Evolutionary conservation across 2,888 invertebrate species (phyloP).

Genomic region (Drosophila nr. fundita): DNA sequence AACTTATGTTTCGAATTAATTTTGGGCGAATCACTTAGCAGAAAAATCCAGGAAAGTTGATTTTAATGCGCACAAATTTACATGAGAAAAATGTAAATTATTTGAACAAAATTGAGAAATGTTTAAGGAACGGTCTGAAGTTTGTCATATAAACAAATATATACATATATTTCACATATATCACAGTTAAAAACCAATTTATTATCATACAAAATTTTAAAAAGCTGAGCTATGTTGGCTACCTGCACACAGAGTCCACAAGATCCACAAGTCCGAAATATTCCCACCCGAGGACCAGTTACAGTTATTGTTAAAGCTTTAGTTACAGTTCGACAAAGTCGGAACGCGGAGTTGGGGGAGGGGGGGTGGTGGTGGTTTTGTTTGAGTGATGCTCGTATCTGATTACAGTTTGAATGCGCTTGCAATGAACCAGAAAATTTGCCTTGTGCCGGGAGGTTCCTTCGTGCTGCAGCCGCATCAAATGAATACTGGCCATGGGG

Average conservation of each 20-base stretch:
- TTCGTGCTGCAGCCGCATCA: conserved; percentile 56
- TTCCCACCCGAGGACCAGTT: conserved; percentile 24
- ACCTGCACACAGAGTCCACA: conserved; percentile 16
- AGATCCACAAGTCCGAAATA: conserved; percentile 32
- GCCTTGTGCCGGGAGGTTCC: conserved; percentile 61
- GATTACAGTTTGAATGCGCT: conserved; percentile 78
- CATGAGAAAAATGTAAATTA: background rate
- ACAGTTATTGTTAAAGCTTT: conserved; percentile 33
- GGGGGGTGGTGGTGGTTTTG: background rate
- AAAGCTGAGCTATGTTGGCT: background rate
- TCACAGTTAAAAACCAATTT: conserved; percentile 11
- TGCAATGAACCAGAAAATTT: conserved; percentile 80
- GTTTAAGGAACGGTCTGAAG: background rate
- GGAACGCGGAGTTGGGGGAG: background rate
- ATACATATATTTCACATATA: background rate
- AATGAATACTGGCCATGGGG: conserved; percentile 18
- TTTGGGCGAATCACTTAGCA: background rate
- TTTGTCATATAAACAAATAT: background rate
- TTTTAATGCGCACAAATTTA: background rate
- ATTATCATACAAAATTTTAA: background rate
- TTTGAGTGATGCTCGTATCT: conserved; percentile 55
- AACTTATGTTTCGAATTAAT: conserved; percentile 20
- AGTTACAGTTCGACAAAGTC: background rate
- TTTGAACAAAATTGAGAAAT: background rate
- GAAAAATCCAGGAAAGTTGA: background rate